These are phyloP conservation scores for Rosalia funebris DNA, from an alignment of 2,888 invertebrate species.

Conservation along the genomic window DNA sequence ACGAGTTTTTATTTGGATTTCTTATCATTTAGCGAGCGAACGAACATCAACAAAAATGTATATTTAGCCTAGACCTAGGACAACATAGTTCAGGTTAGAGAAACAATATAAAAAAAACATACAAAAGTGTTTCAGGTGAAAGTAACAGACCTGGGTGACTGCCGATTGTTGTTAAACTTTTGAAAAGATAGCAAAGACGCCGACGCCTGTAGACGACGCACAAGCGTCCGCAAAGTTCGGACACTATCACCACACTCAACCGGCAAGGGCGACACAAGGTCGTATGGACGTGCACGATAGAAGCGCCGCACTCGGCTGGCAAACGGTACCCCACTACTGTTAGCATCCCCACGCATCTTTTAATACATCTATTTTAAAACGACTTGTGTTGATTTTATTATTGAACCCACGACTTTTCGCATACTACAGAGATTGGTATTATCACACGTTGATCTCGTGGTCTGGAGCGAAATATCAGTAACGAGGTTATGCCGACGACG, in stretches of 20 bases:
- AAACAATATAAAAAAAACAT: neutral
- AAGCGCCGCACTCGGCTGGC: slow-evolving; percentile 62
- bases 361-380: slow-evolving; percentile 33
- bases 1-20: slow-evolving; percentile 9
- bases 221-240: slow-evolving; percentile 50
- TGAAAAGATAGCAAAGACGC: slow-evolving; percentile 26
- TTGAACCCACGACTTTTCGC: slow-evolving; percentile 19
- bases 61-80: slow-evolving; percentile 17
- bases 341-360: slow-evolving; percentile 29
- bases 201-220: slow-evolving; percentile 36
- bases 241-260: slow-evolving; percentile 57
- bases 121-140: slow-evolving; percentile 9
- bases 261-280: slow-evolving; percentile 62
- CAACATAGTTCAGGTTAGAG: slow-evolving; percentile 1
- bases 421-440: slow-evolving; percentile 1
- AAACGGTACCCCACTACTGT: slow-evolving; percentile 54
- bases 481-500: slow-evolving; percentile 12
- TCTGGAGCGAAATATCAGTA: neutral
- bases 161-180: slow-evolving; percentile 4
- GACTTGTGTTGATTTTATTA: slow-evolving; percentile 25
- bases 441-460: slow-evolving; percentile 19
- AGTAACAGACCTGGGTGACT: slow-evolving; percentile 22
- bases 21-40: slow-evolving; percentile 13
- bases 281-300: slow-evolving; percentile 64
- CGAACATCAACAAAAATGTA: slow-evolving; percentile 10